Evolutionary conservation across 2,113 vertebrate genomes (phyloP), one percentile per base, ranked within the genome.

Genomic region (Hypomesus transpacificus): DNA sequence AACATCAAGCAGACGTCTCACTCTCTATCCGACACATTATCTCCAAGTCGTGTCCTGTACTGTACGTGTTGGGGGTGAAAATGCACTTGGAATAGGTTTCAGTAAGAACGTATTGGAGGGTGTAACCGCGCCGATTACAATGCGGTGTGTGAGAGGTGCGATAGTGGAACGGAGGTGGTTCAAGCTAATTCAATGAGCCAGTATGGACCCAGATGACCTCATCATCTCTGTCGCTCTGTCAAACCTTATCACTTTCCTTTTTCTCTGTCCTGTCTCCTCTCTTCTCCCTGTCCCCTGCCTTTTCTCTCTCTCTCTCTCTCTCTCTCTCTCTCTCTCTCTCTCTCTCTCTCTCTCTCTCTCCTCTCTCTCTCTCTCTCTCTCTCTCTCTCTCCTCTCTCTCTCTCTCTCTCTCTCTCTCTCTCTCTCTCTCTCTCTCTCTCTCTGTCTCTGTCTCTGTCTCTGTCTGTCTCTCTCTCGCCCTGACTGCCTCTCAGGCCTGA

Each of bases 401-500:
- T 1, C 9, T n/a, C 17, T 8, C 66, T 20, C 50, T 24, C 18
- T 5, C 39, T 14, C 21, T 4, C 16, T 50, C 6, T 7, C 21
- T 39, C 17, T 20, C 63, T 50, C 34, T 50, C 31, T 24, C 31
- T 34, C 31, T 7, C 31, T 1, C 31, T 4, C 31, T 34, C 1
- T 4, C 31, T 7, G 52, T 21, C 31, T n/a, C 31, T 50, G n/a
- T 31, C 70, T 62, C 64, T 14, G 67, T 56, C 66, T 13, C 65
- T 67, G 57, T 59, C 57, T 14, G 5, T 14, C 17, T 13, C 26
- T 39, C 31, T 59, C 56, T 71, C 77, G n/a, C n/a, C 70, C 65
- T 62, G 56, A 69, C 78, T 65, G 76, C 71, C 67, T 70, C 63
- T 74, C 75, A 69, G 46, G 73, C 58, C 71, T 60, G 75, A 71